A percentile compares a stretch with the other conserved stretches of the same genome.
Conservation (phyloP, 1,140 invertebrate species). For the Drosophila sucinea region DNA sequence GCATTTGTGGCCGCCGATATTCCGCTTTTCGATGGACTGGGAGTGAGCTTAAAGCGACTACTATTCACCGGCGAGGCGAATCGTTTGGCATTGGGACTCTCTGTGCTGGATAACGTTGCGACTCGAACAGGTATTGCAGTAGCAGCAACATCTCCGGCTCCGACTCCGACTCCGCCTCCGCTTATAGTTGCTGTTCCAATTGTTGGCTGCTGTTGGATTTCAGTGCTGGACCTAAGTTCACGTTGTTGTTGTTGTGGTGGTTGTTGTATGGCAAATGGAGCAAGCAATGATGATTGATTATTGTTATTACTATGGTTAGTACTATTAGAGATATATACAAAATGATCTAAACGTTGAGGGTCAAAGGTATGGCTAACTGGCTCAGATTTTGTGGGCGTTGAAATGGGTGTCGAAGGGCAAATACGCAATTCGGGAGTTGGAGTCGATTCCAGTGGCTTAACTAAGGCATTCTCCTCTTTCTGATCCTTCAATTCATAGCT, state of each 20-base stretch:
- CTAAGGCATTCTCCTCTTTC: slow-evolving; percentile 27
- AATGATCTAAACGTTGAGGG: slow-evolving; percentile 55
- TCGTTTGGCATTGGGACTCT: slow-evolving; percentile 53
- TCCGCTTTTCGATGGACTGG: slow-evolving; percentile 77
- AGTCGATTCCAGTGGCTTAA: slow-evolving; percentile 41
- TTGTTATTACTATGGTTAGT: slow-evolving; percentile 80
- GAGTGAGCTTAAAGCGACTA: slow-evolving; percentile 67
- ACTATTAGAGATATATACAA: slow-evolving; percentile 78
- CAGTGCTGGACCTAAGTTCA: slow-evolving; percentile 64
- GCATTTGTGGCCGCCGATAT: slow-evolving; percentile 63
- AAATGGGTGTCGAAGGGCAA: slow-evolving; percentile 68
- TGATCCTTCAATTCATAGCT: slow-evolving; percentile 42
- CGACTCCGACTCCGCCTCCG: too few relatives aligned
- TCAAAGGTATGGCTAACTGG: slow-evolving; percentile 31
- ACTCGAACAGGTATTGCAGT: slow-evolving; percentile 23
- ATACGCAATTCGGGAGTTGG: slow-evolving; percentile 63
- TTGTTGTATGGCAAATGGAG: slow-evolving; percentile 74
- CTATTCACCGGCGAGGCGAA: slow-evolving; percentile 59
- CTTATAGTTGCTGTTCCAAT: slow-evolving; percentile 15
- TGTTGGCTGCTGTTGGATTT: slow-evolving; percentile 50
- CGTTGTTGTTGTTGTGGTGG: slow-evolving; percentile 52
- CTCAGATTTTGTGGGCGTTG: slow-evolving; percentile 71
- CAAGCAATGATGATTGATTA: slow-evolving; percentile 82
- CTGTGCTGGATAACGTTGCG: slow-evolving; percentile 54
- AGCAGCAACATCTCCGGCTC: background rate